phyloP scores from a whole-genome alignment of 2,888 invertebrate genomes.

The Machimus rusticus region DNA sequence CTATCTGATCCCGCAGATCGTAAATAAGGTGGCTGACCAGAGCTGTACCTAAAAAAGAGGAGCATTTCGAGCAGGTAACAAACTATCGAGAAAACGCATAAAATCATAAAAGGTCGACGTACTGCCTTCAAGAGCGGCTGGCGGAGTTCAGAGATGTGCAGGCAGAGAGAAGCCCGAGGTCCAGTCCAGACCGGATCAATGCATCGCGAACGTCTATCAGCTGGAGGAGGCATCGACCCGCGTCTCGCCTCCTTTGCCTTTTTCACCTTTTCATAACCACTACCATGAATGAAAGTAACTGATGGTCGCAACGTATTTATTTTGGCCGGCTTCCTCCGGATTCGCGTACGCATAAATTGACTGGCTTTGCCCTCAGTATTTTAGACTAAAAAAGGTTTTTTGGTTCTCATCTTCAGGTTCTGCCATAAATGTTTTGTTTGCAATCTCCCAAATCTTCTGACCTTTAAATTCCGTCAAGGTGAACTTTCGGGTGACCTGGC shows the following conservation, averaged over 20 bases:
- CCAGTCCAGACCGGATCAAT: not conserved
- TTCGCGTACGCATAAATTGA: not conserved
- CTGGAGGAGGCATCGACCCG: not conserved
- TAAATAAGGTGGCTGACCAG: not conserved
- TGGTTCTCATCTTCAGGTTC: not conserved
- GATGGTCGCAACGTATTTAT: not conserved
- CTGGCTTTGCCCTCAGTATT: not conserved
- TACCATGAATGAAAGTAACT: not conserved
- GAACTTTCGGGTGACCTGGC: not conserved
- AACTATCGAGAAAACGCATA: constrained; percentile 16
- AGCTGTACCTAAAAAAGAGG: not conserved
- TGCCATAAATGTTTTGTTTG: not conserved
- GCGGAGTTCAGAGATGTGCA: not conserved
- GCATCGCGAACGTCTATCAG: not conserved
- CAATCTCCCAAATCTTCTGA: not conserved
- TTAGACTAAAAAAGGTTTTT: not conserved
- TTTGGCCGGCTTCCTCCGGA: not conserved
- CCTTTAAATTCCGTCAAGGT: not conserved
- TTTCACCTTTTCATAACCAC: not conserved
- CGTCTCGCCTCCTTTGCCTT: not conserved
- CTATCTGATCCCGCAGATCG: not conserved
- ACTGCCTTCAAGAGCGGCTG: not conserved
- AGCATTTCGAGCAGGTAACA: not conserved
- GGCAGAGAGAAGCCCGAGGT: not conserved
- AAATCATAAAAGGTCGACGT: constrained; percentile 9